These are phyloP conservation scores for Toxotes jaculatrix DNA, from an alignment of 2,113 vertebrate species.

Conservation along the genomic window DNA sequence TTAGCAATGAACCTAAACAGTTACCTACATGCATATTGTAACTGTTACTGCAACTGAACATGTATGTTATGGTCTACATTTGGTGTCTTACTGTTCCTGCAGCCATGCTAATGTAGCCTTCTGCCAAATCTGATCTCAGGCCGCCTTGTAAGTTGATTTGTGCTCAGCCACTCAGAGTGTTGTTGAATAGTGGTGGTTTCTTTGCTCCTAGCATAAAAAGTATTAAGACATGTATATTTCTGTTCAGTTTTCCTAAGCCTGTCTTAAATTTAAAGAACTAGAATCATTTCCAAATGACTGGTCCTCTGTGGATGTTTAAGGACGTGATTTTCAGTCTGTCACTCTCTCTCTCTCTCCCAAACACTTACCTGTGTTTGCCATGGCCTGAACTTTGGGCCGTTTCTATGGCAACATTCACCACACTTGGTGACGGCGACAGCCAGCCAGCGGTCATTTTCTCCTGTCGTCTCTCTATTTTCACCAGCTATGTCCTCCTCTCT, in stretches of 20 bases:
- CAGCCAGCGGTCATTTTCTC: conserved; percentile 29
- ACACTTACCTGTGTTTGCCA: conserved; percentile 72
- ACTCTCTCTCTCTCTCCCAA: conserved; percentile 2
- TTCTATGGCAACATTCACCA: conserved; percentile 69
- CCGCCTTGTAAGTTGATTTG: too few relatives aligned
- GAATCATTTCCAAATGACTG: neutral
- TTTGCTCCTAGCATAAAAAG: too few relatives aligned
- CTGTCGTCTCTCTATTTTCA: conserved; percentile 3
- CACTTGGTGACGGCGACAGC: conserved; percentile 29
- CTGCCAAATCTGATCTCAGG: too few relatives aligned
- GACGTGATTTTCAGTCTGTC: neutral
- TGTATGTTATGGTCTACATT: too few relatives aligned
- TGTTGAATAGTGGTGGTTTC: too few relatives aligned
- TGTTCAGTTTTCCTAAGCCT: neutral
- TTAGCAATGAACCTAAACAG: too few relatives aligned
- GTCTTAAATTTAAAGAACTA: neutral
- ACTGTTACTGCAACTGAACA: too few relatives aligned
- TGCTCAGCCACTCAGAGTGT: too few relatives aligned
- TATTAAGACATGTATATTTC: neutral
- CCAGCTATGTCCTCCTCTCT: neutral
- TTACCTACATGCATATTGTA: too few relatives aligned
- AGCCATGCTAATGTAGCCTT: too few relatives aligned
- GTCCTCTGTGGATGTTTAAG: neutral
- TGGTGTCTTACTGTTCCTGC: too few relatives aligned
- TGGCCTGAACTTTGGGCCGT: conserved; percentile 78